Base-by-base conservation (phyloP, 2,888 invertebrate genomes). In the Aethes cnicana region DNA sequence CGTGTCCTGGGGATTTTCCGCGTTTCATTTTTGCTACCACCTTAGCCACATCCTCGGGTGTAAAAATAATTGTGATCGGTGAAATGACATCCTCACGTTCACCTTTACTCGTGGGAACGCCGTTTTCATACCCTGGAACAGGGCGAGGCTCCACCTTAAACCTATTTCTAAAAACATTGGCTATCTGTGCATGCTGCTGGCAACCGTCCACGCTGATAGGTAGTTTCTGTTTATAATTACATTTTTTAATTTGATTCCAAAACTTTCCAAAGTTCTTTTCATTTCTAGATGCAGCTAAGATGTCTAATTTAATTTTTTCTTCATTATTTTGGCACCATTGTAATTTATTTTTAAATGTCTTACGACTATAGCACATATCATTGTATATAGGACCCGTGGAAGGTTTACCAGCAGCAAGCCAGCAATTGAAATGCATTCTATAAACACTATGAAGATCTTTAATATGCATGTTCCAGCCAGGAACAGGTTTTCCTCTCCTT, bases 1-100 rank as follows among this genome's bases (percentile, higher is more conserved):
- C 30, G 18, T 30, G 44, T 23, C 42, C 30, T 4, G 42, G 42
- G 11, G 42, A 30, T 12, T 42, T 42, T 6, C 30, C 30, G 18
- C 18, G 9, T 18, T 30, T 11, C 18, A 9, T 30, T 6, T 7
- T 12, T 1, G 3, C 4, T 4, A 28, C 12, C 11, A 11, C 2
- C 4, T 28, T 28, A 4, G 4, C 11, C 1, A 28, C 12, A 4
- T 28, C 28, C 4, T 28, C n/a, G n/a, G 26, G 26, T 7, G 2
- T n/a, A n/a, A 28, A 28, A n/a, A n/a, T n/a, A n/a, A n/a, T n/a
- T n/a, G n/a, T n/a, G n/a, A n/a, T n/a, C n/a, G n/a, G n/a, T n/a
- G n/a, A n/a, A n/a, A n/a, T n/a, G n/a, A n/a, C n/a, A 7, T 11
- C 4, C 5, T 28, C 5, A 7, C n/a, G 28, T 28, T 4, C 11